phyloP scores from a whole-genome alignment of 2,888 invertebrate species.

The Mesorhabditis sp. region DNA sequence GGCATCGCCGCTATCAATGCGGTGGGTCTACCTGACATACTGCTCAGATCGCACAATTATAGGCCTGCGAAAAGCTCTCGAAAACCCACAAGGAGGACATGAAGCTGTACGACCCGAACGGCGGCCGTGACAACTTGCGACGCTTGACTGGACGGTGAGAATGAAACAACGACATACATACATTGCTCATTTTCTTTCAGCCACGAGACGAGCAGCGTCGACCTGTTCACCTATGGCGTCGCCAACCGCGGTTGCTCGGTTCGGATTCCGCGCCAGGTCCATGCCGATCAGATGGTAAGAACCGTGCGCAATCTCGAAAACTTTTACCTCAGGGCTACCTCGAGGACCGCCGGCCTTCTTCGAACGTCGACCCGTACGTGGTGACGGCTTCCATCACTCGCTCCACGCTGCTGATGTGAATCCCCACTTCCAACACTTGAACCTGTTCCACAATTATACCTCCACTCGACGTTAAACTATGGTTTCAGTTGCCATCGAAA shows the following conservation, averaged over 20 bases:
- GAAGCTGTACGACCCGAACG: slow-evolving; percentile 79
- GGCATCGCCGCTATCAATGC: slow-evolving; percentile 79
- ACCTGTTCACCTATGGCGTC: slow-evolving; percentile 76
- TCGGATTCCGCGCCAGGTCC: slow-evolving; percentile 55
- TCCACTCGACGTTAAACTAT: too few relatives aligned
- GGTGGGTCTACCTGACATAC: slow-evolving; percentile 14
- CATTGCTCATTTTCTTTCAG: slow-evolving; percentile 59
- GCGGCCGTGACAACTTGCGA: slow-evolving; percentile 76
- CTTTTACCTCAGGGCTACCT: slow-evolving; percentile 46
- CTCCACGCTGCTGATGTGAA: slow-evolving; percentile 25
- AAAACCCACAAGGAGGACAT: slow-evolving; percentile 88
- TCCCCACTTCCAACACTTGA: too few relatives aligned
- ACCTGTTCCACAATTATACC: too few relatives aligned
- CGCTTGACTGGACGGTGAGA: slow-evolving; percentile 62
- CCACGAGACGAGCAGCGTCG: slow-evolving; percentile 93
- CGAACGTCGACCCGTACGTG: slow-evolving; percentile 52
- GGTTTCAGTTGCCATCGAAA: too few relatives aligned
- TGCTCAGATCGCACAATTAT: neutral
- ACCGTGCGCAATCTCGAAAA: slow-evolving; percentile 60
- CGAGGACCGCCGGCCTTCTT: slow-evolving; percentile 54
- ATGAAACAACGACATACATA: too few relatives aligned
- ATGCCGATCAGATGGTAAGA: slow-evolving; percentile 45
- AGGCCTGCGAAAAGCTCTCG: slow-evolving; percentile 88
- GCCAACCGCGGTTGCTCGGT: slow-evolving; percentile 54
- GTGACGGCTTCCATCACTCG: slow-evolving; percentile 43